Evolutionary conservation across 2,888 invertebrate genomes (phyloP).

Genomic region (Parthenolecanium corni): DNA sequence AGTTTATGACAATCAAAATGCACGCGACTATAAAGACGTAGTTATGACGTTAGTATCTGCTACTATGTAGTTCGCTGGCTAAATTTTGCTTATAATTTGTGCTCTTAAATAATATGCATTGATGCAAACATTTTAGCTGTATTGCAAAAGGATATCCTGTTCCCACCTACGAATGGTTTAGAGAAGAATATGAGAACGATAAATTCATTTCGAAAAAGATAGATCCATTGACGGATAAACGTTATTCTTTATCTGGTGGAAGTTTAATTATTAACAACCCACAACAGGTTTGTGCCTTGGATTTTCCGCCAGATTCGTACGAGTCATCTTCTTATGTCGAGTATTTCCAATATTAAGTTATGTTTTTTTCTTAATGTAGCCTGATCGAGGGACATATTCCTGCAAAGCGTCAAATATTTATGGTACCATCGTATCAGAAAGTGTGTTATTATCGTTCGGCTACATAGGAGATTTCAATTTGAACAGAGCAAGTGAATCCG

Average conservation of each 20-base stretch:
- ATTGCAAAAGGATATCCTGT: slow-evolving; percentile 78
- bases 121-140: slow-evolving; percentile 56
- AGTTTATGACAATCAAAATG: slow-evolving; percentile 67
- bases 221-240: slow-evolving; percentile 59
- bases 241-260: slow-evolving; percentile 83
- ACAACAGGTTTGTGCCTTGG: slow-evolving; percentile 43
- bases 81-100: not conserved
- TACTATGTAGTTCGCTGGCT: not conserved
- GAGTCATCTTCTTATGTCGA: not conserved
- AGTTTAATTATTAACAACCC: slow-evolving; percentile 79
- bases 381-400: slow-evolving; percentile 79
- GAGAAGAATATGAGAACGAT: slow-evolving; percentile 74
- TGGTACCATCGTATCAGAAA: slow-evolving; percentile 79
- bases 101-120: too few relatives aligned
- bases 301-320: not conserved
- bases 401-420: slow-evolving; percentile 82
- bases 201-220: slow-evolving; percentile 58
- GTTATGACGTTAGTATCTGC: slow-evolving; percentile 46
- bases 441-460: slow-evolving; percentile 77
- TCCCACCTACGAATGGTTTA: slow-evolving; percentile 80
- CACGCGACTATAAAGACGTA: slow-evolving; percentile 58
- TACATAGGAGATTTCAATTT: slow-evolving; percentile 79
- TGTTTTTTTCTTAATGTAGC: too few relatives aligned
- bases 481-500: slow-evolving; percentile 68
- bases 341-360: not conserved